Conservation (phyloP, 2,797 vertebrate genomes). For the Australoheros facetus region DNA sequence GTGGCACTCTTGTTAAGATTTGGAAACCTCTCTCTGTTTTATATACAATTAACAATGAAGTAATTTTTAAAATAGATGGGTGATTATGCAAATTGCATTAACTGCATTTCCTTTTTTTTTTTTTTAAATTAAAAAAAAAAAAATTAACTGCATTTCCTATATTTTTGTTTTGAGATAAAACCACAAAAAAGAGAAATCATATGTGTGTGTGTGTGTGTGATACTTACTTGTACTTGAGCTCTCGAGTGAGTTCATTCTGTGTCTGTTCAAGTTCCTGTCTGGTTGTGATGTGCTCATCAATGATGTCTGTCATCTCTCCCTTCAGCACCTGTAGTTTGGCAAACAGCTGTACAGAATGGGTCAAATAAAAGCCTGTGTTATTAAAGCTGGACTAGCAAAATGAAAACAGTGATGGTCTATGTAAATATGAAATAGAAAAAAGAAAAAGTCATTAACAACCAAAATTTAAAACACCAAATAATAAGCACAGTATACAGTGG, state of each 20-base stretch:
- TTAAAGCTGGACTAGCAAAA: background rate
- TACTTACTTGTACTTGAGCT: conserved; percentile 96
- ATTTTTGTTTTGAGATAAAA: too few species aligned
- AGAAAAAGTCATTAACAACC: background rate
- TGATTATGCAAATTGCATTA: too few species aligned
- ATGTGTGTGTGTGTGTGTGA: background rate
- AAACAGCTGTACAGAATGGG: conserved; percentile 82
- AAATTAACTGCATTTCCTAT: background rate
- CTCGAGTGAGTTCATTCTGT: conserved; percentile 93
- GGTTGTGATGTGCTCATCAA: conserved; percentile 90
- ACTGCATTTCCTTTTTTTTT: background rate
- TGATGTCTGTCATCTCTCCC: conserved; percentile 91
- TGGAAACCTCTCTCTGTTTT: too few species aligned
- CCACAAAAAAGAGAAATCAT: background rate
- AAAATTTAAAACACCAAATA: background rate
- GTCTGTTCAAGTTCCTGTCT: conserved; percentile 97
- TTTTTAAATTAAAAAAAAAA: too few species aligned
- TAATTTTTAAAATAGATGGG: too few species aligned
- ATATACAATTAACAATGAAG: too few species aligned
- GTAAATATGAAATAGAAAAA: background rate
- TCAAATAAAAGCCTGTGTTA: background rate
- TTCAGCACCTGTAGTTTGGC: conserved; percentile 93
- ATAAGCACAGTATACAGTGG: background rate
- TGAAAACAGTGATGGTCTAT: background rate
- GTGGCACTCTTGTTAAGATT: too few species aligned